Percentiles rank a stretch among this genome's conserved stretches.
These are phyloP conservation scores for Dunckerocampus dactyliophorus DNA, from an alignment of 2,113 vertebrate genomes.

Conservation along the genomic window DNA sequence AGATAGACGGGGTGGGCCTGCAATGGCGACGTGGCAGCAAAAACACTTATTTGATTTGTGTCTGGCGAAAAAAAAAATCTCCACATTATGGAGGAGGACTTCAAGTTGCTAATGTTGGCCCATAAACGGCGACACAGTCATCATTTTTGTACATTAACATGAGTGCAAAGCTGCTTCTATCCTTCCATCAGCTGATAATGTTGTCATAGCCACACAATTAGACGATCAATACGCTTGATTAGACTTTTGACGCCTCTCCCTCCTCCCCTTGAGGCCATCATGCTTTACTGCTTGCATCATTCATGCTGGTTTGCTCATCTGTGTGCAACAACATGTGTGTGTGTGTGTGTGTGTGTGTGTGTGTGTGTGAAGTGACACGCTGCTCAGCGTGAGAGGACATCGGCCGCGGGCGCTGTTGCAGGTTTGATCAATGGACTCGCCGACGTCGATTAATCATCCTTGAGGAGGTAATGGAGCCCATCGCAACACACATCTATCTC, in stretches of 20 bases:
- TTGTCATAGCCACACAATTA: neutral
- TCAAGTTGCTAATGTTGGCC: neutral
- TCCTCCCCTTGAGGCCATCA: neutral
- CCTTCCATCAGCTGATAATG: neutral
- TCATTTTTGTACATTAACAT: neutral
- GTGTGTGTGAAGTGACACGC: neutral
- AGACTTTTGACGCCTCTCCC: neutral
- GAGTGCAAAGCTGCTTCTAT: neutral
- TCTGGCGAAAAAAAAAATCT: neutral
- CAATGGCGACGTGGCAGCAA: neutral
- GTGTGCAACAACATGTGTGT: neutral
- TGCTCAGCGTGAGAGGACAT: neutral
- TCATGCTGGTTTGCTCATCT: neutral
- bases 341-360: neutral
- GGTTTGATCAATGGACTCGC: slow-evolving; percentile 2
- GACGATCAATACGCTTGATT: neutral
- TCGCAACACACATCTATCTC: slow-evolving; percentile 1
- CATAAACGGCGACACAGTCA: neutral
- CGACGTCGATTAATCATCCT: slow-evolving; percentile 2
- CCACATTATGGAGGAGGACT: neutral
- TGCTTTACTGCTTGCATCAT: neutral
- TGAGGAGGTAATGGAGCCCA: slow-evolving; percentile 3
- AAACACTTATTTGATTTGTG: neutral
- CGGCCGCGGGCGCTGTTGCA: neutral
- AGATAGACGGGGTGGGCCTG: neutral